Percentiles rank a stretch among this genome's conserved stretches.
These are phyloP conservation scores for Lacanobia oleracea DNA, from an alignment of 2,888 invertebrate genomes.

Conservation along the genomic window DNA sequence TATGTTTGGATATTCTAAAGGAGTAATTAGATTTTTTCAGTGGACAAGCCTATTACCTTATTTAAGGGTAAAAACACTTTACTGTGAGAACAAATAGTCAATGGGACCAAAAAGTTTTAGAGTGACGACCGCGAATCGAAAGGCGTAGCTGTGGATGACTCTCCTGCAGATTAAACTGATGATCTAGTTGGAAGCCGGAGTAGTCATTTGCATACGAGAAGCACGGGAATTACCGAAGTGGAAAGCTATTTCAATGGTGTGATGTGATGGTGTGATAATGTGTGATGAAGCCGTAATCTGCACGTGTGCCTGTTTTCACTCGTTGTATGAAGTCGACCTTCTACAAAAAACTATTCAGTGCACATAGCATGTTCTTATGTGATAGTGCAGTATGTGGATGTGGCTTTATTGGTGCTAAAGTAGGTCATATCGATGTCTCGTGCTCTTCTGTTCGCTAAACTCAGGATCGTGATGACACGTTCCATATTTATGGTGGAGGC, in stretches of 20 bases:
- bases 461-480: constrained; percentile 47
- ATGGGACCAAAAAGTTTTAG: neutral
- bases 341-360: neutral
- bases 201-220: neutral
- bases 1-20: too few species aligned
- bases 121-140: neutral
- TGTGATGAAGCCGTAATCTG: too few species aligned
- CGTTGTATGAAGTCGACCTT: neutral
- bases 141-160: neutral
- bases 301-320: too few species aligned
- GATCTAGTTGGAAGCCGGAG: neutral
- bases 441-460: constrained; percentile 25
- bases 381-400: constrained; percentile 27
- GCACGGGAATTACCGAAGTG: neutral
- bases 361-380: constrained; percentile 15
- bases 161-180: too few species aligned
- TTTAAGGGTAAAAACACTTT: too few species aligned
- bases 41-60: too few species aligned
- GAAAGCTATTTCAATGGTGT: too few species aligned
- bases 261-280: too few species aligned
- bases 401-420: constrained; percentile 33
- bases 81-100: too few species aligned
- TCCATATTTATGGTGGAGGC: constrained; percentile 27
- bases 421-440: constrained; percentile 36
- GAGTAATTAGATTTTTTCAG: too few species aligned